Evolutionary conservation across 2,113 vertebrate species (phyloP), one percentile per base, ranked within the genome.

Genomic region (Xiphophorus maculatus): DNA sequence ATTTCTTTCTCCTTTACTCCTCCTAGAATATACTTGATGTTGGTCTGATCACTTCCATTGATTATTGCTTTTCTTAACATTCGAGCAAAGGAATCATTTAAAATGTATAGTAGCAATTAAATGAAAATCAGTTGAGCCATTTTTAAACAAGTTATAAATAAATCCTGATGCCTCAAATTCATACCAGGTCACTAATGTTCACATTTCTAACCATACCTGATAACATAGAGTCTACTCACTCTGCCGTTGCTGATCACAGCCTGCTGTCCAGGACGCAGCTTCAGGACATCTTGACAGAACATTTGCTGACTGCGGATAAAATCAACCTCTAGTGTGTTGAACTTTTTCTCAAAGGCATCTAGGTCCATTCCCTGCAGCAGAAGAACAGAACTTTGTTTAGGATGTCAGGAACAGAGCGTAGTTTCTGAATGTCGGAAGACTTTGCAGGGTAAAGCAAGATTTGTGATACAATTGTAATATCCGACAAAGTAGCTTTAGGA

Each of bases 271-370:
- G 96, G 94, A 72, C 44, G 87, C 76, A 99, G 89, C 79, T 96
- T 96, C 73, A 99, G 92, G 71, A 97, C 96, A 13, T 98, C 95
- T 70, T 88, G 93, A 90, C 97, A 98, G 91, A 96, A 99, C 67
- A 95, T 83, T 89, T 94, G 95, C 73, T 99, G 97, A 90, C 95
- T 96, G 77, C 73, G 95, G 88, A 99, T 94, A 86, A 97, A 89
- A 91, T 96, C 95, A 83, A 97, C 64, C 83, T 96, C 96, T 88
- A 99, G 27, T 1, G 97, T 98, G 88, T 98, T 98, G 86, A 96
- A 97, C 92, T 96, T 98, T 93, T 98, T 99, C 90, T 97, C 97
- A 94, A 99, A 98, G 75, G 94, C 72, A 88, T 96, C 91, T 0
- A 80, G 89, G 87, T 97, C 94, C 96, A 97, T 97, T 58, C 91